phyloP scores from a whole-genome alignment of 2,888 invertebrate genomes.

The Drosophila austrosaltans region DNA sequence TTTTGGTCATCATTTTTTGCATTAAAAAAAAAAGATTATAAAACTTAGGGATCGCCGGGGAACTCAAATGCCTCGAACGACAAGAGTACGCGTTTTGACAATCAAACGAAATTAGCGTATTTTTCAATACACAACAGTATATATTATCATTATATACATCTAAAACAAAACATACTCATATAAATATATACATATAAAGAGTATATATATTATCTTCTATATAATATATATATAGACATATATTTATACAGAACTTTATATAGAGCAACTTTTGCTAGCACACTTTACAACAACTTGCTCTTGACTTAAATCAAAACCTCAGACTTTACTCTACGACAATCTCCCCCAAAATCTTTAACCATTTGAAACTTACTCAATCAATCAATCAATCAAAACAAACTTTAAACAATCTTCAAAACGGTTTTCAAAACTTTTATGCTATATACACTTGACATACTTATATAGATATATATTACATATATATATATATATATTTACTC shows the following conservation, averaged over 20 bases:
- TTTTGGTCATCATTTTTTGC: slow-evolving; percentile 42
- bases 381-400: slow-evolving; percentile 59
- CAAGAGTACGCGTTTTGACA: slow-evolving; percentile 84
- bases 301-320: slow-evolving; percentile 54
- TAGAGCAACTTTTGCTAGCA: slow-evolving; percentile 64
- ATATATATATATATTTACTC: slow-evolving; percentile 27
- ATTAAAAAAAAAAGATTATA: slow-evolving; percentile 26
- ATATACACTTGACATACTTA: slow-evolving; percentile 1
- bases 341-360: slow-evolving; percentile 48
- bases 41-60: slow-evolving; percentile 50
- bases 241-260: slow-evolving; percentile 70
- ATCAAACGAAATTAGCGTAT: slow-evolving; percentile 83
- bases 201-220: slow-evolving; percentile 35
- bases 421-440: slow-evolving; percentile 47
- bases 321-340: slow-evolving; percentile 71
- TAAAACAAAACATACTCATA: slow-evolving; percentile 25
- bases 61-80: slow-evolving; percentile 66
- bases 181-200: slow-evolving; percentile 43
- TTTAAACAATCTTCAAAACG: slow-evolving; percentile 66
- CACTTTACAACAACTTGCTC: slow-evolving; percentile 41
- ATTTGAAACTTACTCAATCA: slow-evolving; percentile 58
- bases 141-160: slow-evolving; percentile 26
- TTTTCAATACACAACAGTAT: slow-evolving; percentile 33
- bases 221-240: slow-evolving; percentile 47
- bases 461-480: too few relatives aligned